Evolutionary conservation across 2,888 invertebrate genomes (phyloP), one percentile per base, ranked within the genome.

Genomic region (Drosophila sordidula): DNA sequence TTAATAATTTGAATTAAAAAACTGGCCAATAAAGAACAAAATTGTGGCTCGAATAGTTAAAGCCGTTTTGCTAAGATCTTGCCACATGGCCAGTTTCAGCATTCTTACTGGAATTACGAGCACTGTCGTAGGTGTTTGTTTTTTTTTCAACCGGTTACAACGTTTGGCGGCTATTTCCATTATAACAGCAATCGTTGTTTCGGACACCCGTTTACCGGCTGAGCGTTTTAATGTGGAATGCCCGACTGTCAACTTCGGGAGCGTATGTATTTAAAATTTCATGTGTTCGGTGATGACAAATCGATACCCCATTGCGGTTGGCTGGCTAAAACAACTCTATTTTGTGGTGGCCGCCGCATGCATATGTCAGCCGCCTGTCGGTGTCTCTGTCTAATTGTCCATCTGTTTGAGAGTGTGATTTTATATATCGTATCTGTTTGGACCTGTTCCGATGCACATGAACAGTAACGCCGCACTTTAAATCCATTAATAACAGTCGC

Each of bases 381-480:
- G 50, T 29, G 11, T 9, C 25, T 14, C 9, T 62, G 45, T 18
- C 12, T 46, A 16, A 34, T 9, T 16, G 12, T 22, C 9, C 14
- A n/a, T 16, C 26, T 41, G 39, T 16, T 39, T 6, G 52, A 12
- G 14, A 50, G 44, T 54, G 34, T 44, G 44, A 32, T 36, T 45
- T 34, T 34, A 25, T 34, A 25, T 14, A 22, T 29, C 26, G 8
- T 29, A 29, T 34, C 12, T 4, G 12, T 12, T 14, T 8, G 39
- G 45, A 67, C 46, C 51, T 26, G 57, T 57, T 67, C 6, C 38
- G 11, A 57, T 36, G 16, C 36, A 26, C 0, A 11, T 36, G 26
- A 41, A 32, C 29, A 36, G 58, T 62, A 47, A 58, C 61, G 44
- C 41, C 36, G 46, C 46, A 36, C 32, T 46, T 56, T n/a, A 41